phyloP scores from a whole-genome alignment of 2,888 invertebrate species.

The Ennomos fuscantarius region DNA sequence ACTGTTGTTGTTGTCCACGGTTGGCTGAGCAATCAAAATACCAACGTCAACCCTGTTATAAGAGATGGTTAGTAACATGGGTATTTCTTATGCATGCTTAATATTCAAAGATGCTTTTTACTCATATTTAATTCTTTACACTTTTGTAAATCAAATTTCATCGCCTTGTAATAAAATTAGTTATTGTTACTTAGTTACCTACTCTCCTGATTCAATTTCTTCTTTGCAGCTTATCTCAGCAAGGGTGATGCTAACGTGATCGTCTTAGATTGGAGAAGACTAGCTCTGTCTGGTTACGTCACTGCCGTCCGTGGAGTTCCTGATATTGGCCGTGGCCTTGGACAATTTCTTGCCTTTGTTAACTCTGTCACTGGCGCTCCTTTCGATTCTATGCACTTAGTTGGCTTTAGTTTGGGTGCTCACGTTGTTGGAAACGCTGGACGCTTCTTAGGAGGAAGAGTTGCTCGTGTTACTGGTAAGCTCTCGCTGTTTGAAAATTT shows the following conservation, averaged over 20 bases:
- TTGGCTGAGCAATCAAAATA: conserved; percentile 55
- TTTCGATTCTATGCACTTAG: conserved; percentile 63
- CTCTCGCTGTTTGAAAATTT: too few species aligned
- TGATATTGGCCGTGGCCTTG: conserved; percentile 67
- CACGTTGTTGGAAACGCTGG: conserved; percentile 76
- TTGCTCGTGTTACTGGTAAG: conserved; percentile 69
- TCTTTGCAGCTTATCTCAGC: conserved; percentile 54
- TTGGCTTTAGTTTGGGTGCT: conserved; percentile 80
- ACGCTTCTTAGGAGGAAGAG: conserved; percentile 60
- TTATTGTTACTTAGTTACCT: too few species aligned
- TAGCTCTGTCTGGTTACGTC: conserved; percentile 57
- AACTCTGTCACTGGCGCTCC: conserved; percentile 55
- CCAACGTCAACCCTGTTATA: conserved; percentile 55
- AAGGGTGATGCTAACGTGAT: conserved; percentile 69
- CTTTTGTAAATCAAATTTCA: too few species aligned
- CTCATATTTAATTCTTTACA: too few species aligned
- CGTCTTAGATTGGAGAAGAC: conserved; percentile 69
- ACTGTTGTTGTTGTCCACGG: conserved; percentile 56
- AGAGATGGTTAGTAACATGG: conserved; percentile 50
- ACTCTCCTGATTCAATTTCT: neutral
- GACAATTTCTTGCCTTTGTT: conserved; percentile 68
- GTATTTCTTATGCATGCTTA: too few species aligned
- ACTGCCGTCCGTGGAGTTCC: conserved; percentile 65
- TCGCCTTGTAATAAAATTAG: too few species aligned
- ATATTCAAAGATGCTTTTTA: too few species aligned